phyloP scores from a whole-genome alignment of 2,797 vertebrate species.

The Oreochromis grahami region DNA sequence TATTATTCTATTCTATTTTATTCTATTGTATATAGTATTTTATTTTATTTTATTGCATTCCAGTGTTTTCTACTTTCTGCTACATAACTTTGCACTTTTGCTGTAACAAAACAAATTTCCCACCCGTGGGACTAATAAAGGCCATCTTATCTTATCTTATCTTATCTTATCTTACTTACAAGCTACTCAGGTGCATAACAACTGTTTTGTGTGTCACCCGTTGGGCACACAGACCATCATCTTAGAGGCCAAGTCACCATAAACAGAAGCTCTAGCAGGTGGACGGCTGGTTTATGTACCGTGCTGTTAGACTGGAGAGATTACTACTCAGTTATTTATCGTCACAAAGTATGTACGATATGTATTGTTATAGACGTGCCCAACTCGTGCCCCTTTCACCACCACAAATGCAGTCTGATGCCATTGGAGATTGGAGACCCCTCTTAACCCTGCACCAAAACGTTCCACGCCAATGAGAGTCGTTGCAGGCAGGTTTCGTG shows the following conservation, averaged over 20 bases:
- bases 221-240: neutral
- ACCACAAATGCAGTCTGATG: neutral
- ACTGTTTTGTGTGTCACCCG: neutral
- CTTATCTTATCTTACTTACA: no score
- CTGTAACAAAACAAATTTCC: no score
- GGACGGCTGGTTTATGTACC: neutral
- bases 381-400: neutral
- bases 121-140: no score
- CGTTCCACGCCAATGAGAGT: neutral
- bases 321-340: neutral
- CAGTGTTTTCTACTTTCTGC: no score
- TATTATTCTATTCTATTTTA: no score
- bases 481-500: neutral
- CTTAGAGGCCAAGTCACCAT: neutral
- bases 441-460: neutral
- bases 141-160: no score
- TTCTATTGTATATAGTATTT: no score
- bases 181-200: neutral
- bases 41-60: no score
- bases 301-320: neutral
- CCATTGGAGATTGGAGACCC: neutral
- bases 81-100: no score
- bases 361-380: neutral
- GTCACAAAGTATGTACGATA: neutral
- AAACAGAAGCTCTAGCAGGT: neutral